These are phyloP conservation scores for Pseudomugil tenellus DNA, from an alignment of 2,797 vertebrate species.

Conservation along the genomic window DNA sequence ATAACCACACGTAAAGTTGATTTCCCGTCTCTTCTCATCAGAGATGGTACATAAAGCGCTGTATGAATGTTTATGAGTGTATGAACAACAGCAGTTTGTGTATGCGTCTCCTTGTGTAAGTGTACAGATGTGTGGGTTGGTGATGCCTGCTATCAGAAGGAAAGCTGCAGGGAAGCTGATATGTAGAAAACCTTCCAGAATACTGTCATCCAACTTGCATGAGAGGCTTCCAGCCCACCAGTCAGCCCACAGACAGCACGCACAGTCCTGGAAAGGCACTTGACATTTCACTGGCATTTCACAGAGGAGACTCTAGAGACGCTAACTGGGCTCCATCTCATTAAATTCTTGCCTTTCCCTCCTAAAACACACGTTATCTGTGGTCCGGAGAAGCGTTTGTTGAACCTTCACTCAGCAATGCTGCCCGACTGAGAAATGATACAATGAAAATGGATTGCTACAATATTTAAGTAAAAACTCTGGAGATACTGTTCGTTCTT, in stretches of 20 bases:
- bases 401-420: constrained; percentile 41
- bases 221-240: constrained; percentile 48
- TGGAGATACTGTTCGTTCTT: constrained; percentile 10
- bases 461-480: constrained; percentile 21
- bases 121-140: constrained; percentile 32
- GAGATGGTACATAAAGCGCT: constrained; percentile 28
- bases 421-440: constrained; percentile 35
- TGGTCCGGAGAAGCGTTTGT: constrained; percentile 30
- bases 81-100: constrained; percentile 4
- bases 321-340: constrained; percentile 59
- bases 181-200: constrained; percentile 50
- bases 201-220: constrained; percentile 59
- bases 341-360: constrained; percentile 53
- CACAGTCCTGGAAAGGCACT: constrained; percentile 69
- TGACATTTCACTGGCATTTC: constrained; percentile 81
- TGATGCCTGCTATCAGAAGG: constrained; percentile 45
- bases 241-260: constrained; percentile 41
- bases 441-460: constrained; percentile 46
- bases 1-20: constrained; percentile 31
- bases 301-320: constrained; percentile 55
- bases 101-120: constrained; percentile 13
- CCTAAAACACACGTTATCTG: constrained; percentile 47
- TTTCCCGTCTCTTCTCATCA: constrained; percentile 53
- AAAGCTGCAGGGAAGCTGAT: constrained; percentile 53
- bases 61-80: neutral